Conservation (phyloP, 2,888 invertebrate genomes). For the Platypus cylindrus region DNA sequence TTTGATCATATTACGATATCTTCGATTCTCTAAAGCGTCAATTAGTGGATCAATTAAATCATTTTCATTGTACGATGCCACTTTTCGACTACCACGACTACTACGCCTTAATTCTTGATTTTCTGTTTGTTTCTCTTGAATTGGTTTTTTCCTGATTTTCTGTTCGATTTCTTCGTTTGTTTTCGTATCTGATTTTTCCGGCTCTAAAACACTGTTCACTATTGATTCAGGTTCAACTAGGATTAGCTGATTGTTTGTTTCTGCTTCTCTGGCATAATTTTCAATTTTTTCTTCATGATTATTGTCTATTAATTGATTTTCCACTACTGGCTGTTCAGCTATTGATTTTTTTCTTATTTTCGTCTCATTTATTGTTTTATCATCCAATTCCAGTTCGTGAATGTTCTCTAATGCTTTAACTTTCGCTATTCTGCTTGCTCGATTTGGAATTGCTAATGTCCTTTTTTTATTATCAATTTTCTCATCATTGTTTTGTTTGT, state of each 20-base stretch:
- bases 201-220: no score
- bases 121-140: constrained; percentile 3
- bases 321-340: not conserved
- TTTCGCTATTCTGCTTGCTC: constrained; percentile 20
- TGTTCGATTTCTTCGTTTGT: not conserved
- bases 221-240: not conserved
- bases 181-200: constrained; percentile 2
- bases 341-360: not conserved
- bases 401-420: constrained; percentile 23
- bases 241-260: not conserved
- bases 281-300: no score
- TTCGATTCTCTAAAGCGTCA: constrained; percentile 19
- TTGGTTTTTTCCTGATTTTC: constrained; percentile 3
- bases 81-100: constrained; percentile 22
- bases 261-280: not conserved
- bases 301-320: no score
- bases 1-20: constrained; percentile 7
- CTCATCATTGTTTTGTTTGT: no score
- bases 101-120: constrained; percentile 22
- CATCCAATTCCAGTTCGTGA: constrained; percentile 14
- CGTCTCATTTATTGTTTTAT: not conserved
- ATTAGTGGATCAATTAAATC: constrained; percentile 25
- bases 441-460: constrained; percentile 7
- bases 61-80: constrained; percentile 27
- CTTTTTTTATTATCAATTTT: not conserved